phyloP scores from a whole-genome alignment of 1,140 invertebrate genomes.

The Xylocopa sonorina region DNA sequence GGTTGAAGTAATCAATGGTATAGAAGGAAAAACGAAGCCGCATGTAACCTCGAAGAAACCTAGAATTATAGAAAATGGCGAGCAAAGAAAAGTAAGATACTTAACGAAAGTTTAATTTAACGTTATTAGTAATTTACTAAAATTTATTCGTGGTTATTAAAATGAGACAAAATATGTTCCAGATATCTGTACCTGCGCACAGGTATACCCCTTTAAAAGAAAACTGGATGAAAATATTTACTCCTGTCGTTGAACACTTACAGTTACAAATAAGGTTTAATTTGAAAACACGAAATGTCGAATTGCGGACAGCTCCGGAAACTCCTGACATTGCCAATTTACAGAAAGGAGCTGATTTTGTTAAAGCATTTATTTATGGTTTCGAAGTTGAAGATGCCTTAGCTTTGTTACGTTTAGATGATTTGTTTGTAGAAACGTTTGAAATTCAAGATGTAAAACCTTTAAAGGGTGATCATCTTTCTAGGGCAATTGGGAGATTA shows the following conservation, averaged over 20 bases:
- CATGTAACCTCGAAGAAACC: constrained; percentile 81
- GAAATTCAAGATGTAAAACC: constrained; percentile 98
- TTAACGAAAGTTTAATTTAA: neutral
- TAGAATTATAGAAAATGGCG: constrained; percentile 80
- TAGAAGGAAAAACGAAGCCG: constrained; percentile 83
- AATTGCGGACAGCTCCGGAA: constrained; percentile 89
- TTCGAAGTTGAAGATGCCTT: constrained; percentile 99
- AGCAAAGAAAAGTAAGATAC: constrained; percentile 83
- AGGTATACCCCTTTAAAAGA: constrained; percentile 97
- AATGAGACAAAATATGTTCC: constrained; percentile 68
- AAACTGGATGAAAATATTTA: constrained; percentile 98
- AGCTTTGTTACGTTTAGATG: constrained; percentile 96
- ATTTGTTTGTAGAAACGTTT: constrained; percentile 98
- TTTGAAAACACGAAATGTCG: constrained; percentile 94
- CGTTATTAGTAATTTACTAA: neutral
- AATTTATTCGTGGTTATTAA: neutral
- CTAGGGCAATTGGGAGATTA: constrained; percentile 96
- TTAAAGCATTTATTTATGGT: constrained; percentile 97
- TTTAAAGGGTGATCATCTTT: constrained; percentile 97
- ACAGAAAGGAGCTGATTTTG: constrained; percentile 99
- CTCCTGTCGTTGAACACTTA: constrained; percentile 97
- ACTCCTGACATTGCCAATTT: constrained; percentile 94
- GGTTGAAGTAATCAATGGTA: constrained; percentile 85
- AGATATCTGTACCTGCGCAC: constrained; percentile 87
- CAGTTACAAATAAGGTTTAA: constrained; percentile 98